Evolutionary conservation across 2,888 invertebrate species (phyloP), one percentile per base, ranked within the genome.

Genomic region (Cheilosia pagana): DNA sequence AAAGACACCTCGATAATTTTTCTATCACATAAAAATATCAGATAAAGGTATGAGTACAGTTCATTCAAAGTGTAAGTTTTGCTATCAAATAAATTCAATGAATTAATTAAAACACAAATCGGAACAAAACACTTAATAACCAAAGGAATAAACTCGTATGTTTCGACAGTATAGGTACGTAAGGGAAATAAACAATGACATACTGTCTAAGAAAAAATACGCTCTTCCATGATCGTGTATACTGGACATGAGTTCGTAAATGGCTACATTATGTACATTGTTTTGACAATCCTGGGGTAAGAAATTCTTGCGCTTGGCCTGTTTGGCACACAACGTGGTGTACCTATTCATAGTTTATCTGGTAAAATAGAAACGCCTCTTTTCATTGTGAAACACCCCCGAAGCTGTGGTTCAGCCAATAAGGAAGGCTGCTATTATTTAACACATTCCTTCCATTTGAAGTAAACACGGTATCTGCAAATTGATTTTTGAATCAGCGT

Each of bases 61-160:
- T 35, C 35, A 12, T 16, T 19, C 35, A n/a, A 68, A 45, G 57
- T 65, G 57, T 28, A 55, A 65, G 76, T 76, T 76, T 65, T 59
- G 68, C 21, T 76, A 59, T 48, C 41, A 63, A 75, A 81, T 75
- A 68, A 62, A 81, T 68, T 70, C 68, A 81, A 67, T 67, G 77
- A 74, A 82, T 77, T 83, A 83, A 74, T 83, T 79, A 68, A 72
- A 83, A 79, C 68, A 68, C 67, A 83, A 74, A 79, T 74, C 68
- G 63, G 79, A 79, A 74, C 78, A 83, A 63, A 79, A 79, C 79
- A 83, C 82, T 79, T 74, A 78, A 68, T 72, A 72, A 68, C 16
- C 57, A 35, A 72, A 23, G 53, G 63, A 72, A 50, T 67, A 62
- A 72, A 67, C 62, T 68, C 71, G 63, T 74, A 74, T 70, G 45